Evolutionary conservation across 2,797 vertebrate species (phyloP).

Genomic region (Channallabes apus): DNA sequence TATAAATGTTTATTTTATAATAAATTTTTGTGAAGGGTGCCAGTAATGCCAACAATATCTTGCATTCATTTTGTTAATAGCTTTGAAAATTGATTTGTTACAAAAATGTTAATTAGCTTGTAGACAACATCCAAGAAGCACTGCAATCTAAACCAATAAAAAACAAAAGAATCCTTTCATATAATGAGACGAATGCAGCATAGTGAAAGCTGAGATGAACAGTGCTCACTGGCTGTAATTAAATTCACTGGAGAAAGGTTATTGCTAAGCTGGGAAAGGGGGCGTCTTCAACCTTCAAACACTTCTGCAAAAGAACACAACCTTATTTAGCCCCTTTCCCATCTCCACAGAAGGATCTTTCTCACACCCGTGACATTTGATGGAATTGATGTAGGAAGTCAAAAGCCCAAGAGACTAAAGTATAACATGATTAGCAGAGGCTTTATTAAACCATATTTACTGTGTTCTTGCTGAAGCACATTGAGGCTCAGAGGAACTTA

Average conservation of each 20-base stretch:
- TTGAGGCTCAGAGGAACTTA: conserved; percentile 53
- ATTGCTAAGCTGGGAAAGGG: conserved; percentile 50
- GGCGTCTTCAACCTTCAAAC: conserved; percentile 28
- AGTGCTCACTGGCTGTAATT: conserved; percentile 51
- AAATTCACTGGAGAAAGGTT: conserved; percentile 55
- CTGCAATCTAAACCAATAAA: conserved; percentile 3
- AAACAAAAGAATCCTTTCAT: conserved; percentile 22
- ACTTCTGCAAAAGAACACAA: conserved; percentile 36
- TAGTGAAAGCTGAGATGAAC: conserved; percentile 39
- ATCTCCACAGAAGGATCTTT: conserved; percentile 39
- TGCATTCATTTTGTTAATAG: neutral
- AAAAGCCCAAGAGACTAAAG: conserved; percentile 60
- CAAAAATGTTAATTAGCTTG: neutral
- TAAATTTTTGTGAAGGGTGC: neutral
- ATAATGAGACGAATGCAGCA: conserved; percentile 15
- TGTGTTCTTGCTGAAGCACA: conserved; percentile 55
- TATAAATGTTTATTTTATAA: neutral
- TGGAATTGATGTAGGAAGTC: conserved; percentile 55
- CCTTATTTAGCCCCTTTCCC: conserved; percentile 30
- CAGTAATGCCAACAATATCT: neutral
- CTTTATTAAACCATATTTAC: conserved; percentile 64
- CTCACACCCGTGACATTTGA: conserved; percentile 61
- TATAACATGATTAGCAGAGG: conserved; percentile 60
- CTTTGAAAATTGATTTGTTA: neutral
- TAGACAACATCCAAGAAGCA: neutral